Percentiles rank a stretch among this genome's conserved stretches.
These are phyloP conservation scores for Catharus bicknelli DNA, from an alignment of 2,113 vertebrate species.

Conservation along the genomic window DNA sequence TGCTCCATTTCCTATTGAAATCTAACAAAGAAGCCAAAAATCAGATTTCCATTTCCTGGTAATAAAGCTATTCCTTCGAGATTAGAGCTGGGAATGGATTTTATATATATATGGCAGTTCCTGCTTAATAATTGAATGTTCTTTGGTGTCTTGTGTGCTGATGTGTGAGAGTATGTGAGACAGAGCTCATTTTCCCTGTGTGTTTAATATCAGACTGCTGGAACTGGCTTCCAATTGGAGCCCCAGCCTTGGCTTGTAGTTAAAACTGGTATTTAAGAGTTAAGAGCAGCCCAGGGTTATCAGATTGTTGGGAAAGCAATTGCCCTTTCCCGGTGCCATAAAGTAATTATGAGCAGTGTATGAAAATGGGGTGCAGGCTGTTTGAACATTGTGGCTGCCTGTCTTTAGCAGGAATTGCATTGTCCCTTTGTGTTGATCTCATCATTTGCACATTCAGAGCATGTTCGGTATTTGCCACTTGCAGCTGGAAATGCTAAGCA, in stretches of 20 bases:
- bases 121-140: slow-evolving; percentile 78
- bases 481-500: slow-evolving; percentile 41
- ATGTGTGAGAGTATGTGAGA: neutral
- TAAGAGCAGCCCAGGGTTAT: slow-evolving; percentile 80
- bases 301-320: slow-evolving; percentile 72
- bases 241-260: slow-evolving; percentile 66
- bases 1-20: slow-evolving; percentile 53
- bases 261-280: slow-evolving; percentile 62
- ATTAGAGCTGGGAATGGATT: slow-evolving; percentile 35
- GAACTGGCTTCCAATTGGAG: neutral
- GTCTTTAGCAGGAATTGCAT: neutral
- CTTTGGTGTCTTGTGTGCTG: slow-evolving; percentile 66
- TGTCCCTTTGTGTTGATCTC: slow-evolving; percentile 28
- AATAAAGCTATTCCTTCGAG: slow-evolving; percentile 73
- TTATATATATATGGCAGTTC: neutral
- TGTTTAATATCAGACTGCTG: neutral
- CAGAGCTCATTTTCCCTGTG: neutral
- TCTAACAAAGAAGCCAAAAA: slow-evolving; percentile 47
- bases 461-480: neutral
- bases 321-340: slow-evolving; percentile 48
- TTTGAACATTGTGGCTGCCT: slow-evolving; percentile 29
- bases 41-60: slow-evolving; percentile 72
- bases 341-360: slow-evolving; percentile 31
- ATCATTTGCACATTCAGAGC: slow-evolving; percentile 4
- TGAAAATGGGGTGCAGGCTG: slow-evolving; percentile 40